These are phyloP conservation scores for Alcedo atthis DNA, from an alignment of 2,797 vertebrate genomes.

Conservation along the genomic window DNA sequence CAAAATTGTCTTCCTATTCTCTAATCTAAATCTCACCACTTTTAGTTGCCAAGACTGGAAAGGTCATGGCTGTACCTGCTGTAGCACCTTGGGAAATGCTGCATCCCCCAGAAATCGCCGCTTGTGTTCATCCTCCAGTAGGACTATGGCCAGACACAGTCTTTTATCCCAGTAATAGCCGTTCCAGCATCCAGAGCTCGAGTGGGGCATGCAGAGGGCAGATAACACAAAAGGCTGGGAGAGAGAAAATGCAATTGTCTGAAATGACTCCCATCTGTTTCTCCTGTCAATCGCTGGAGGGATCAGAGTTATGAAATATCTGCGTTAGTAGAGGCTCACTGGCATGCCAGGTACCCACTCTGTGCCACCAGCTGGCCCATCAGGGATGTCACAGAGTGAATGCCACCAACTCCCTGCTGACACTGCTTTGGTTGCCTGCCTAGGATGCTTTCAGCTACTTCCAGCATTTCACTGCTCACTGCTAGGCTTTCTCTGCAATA, in stretches of 20 bases:
- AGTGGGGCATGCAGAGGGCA: background rate
- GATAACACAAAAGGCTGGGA: background rate
- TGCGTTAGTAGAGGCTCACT: background rate
- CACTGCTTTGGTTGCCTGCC: background rate
- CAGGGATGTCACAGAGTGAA: fast-evolving
- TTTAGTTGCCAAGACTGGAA: background rate
- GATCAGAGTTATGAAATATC: background rate
- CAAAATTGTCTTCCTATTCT: background rate
- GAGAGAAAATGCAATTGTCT: background rate
- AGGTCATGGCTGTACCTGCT: background rate
- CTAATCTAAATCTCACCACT: background rate
- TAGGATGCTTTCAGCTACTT: background rate
- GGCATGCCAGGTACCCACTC: background rate
- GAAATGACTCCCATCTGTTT: background rate
- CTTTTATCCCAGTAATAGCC: background rate
- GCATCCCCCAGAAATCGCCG: background rate
- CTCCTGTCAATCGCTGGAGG: fast-evolving
- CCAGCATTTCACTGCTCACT: fast-evolving
- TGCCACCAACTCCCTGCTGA: background rate
- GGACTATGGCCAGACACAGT: background rate
- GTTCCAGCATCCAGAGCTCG: background rate
- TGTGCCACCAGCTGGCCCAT: background rate
- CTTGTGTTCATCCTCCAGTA: fast-evolving
- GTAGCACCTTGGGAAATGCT: background rate
- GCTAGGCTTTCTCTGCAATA: background rate